Evolutionary conservation across 2,797 vertebrate genomes (phyloP).

Genomic region (Gambelia wislizenii): DNA sequence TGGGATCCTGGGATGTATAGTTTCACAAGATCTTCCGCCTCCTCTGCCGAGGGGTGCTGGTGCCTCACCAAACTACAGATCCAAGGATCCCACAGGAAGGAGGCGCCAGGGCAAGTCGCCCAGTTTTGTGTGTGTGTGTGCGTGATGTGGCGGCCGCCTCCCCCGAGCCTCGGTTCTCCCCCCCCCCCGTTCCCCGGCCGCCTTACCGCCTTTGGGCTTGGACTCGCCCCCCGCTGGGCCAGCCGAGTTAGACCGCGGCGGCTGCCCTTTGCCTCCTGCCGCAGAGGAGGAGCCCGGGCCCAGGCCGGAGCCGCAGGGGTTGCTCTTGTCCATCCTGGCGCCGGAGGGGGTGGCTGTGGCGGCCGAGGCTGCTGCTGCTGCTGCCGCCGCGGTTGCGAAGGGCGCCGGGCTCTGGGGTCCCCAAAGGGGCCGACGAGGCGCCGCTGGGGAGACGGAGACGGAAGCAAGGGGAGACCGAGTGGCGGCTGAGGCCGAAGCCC

Average conservation of each 20-base stretch:
- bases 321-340: constrained; percentile 80
- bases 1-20: too few relatives aligned
- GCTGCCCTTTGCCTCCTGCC: constrained; percentile 86
- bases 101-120: too few relatives aligned
- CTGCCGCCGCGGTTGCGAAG: not conserved
- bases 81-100: too few relatives aligned
- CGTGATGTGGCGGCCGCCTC: too few relatives aligned
- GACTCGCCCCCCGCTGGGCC: constrained; percentile 88
- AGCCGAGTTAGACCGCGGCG: constrained; percentile 90
- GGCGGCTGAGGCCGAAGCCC: constrained; percentile 75
- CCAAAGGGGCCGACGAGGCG: constrained; percentile 78
- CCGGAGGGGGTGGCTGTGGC: constrained; percentile 71
- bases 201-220: constrained; percentile 96
- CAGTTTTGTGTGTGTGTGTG: too few relatives aligned
- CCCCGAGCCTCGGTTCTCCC: not conserved
- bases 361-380: constrained; percentile 36
- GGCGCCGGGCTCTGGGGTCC: constrained; percentile 85
- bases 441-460: constrained; percentile 74
- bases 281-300: constrained; percentile 42
- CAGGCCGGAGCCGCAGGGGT: constrained; percentile 71
- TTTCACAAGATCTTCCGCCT: too few relatives aligned
- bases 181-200: constrained; percentile 3
- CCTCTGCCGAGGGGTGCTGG: too few relatives aligned
- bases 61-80: too few relatives aligned
- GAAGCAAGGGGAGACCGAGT: constrained; percentile 53